Conservation (phyloP, 2,113 vertebrate genomes). For the Pipra filicauda region DNA sequence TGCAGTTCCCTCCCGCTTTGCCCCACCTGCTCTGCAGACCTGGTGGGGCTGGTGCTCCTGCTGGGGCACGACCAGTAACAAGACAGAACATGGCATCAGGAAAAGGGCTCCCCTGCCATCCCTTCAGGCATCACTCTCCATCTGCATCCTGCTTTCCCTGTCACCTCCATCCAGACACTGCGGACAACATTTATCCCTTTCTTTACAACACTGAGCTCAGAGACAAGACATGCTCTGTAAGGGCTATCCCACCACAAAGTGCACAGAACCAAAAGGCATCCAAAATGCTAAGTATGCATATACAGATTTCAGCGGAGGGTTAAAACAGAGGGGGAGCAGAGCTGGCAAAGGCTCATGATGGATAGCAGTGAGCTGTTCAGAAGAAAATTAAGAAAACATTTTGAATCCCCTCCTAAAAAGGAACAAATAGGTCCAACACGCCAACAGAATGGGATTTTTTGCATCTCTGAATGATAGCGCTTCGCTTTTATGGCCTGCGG, state of each 20-base stretch:
- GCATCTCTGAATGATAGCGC: slow-evolving; percentile 46
- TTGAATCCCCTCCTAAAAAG: slow-evolving; percentile 44
- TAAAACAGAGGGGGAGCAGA: neutral
- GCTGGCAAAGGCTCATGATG: neutral
- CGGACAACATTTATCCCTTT: neutral
- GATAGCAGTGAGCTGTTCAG: neutral
- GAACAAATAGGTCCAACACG: slow-evolving; percentile 35
- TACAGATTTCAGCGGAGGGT: neutral
- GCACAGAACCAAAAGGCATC: neutral
- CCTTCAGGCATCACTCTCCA: neutral
- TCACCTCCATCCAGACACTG: neutral
- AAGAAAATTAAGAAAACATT: slow-evolving; percentile 55
- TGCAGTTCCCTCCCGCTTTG: neutral
- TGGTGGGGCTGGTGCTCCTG: neutral
- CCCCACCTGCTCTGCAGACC: neutral
- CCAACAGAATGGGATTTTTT: slow-evolving; percentile 47
- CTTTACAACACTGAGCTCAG: neutral
- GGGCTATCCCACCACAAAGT: neutral
- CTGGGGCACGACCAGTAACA: neutral
- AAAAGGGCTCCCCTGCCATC: neutral
- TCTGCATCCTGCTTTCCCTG: neutral
- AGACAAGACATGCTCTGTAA: neutral
- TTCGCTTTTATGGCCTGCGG: slow-evolving; percentile 25
- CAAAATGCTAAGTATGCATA: neutral
- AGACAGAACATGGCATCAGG: fast-evolving